Evolutionary conservation across 2,888 invertebrate genomes (phyloP), one percentile per base, ranked within the genome.

Genomic region (Drosophila bunnanda): DNA sequence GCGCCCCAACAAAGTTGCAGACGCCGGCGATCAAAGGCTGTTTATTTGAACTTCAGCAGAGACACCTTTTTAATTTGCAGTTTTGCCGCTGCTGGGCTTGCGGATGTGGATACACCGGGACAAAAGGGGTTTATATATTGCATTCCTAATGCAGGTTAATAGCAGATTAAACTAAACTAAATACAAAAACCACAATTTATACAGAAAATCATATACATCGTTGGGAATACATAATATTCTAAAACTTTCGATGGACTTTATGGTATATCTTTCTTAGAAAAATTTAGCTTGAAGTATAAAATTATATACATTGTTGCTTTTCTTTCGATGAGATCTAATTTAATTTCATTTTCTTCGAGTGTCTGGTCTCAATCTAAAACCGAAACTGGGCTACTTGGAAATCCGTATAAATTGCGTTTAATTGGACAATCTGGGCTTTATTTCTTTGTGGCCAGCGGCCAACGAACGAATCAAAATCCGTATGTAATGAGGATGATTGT

Each of bases 381-480:
- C 22, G 25, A 52, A 60, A 53, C 41, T 57, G 36, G 38, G 68
- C 74, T 85, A 81, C 82, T 79, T 81, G 80, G 88, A 88, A 90
- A 88, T 86, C 75, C 89, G 66, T 78, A 79, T 89, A 89, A 89
- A 89, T 90, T 90, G 90, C 89, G 83, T 89, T 89, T 89, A 89
- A 89, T 89, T 89, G 90, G 90, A 89, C 87, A 89, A 89, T 89
- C 79, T 89, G 68, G 75, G 73, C 65, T 83, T 82, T 78, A 82
- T 87, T 84, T 73, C 76, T 76, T 82, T 80, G 74, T 72, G 66
- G 75, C 74, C 76, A 65, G 66, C 74, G 65, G 65, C 71, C 41
- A 58, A 43, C 48, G 22, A 59, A 56, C 30, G 57, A 75, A 75
- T 59, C 60, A 62, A 61, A 73, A 60, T 58, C 64, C 46, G 61